Base-by-base conservation (phyloP, 1,140 invertebrate genomes). In the Drosophila lowei region DNA sequence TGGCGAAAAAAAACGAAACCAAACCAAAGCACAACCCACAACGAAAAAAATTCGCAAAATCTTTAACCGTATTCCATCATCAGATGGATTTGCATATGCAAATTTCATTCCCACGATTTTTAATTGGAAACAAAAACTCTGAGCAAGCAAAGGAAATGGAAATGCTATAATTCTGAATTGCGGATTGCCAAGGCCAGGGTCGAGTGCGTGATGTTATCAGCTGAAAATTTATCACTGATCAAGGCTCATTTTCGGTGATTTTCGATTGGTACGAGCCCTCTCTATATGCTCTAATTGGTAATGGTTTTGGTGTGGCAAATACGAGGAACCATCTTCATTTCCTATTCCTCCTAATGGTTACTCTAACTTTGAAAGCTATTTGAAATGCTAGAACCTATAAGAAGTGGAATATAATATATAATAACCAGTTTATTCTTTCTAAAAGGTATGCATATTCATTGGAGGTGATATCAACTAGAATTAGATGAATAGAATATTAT, bases 31-130 rank as follows among this genome's bases (percentile, higher is more conserved):
- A 42, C 61, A 62, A 11, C 34, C 34, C 13, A 15, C 42, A 23
- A 34, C 0, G 30, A 55, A 62, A 59, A 60, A 72, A 68, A 68
- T 68, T 70, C 30, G 72, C 76, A 42, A 61, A 70, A 71, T 70
- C 62, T 21, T 46, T 50, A 73, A 61, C 49, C 42, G 71, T 61
- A 49, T 74, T 71, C 57, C 65, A 81, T 74, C 75, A 72, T 49
- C 52, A 3, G n/a, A 75, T 25, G 5, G 16, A 75, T 80, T 80
- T 72, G 78, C 78, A 81, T 83, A 86, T 86, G 81, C 83, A 86
- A 86, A 86, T 86, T 68, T 57, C 56, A 75, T 88, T 86, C 81
- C 83, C 81, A 86, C 77, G 83, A 88, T 74, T 86, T 85, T 81
- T 77, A 85, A 85, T 81, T 86, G 60, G 58, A 44, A 34, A 42